Evolutionary conservation across 2,797 vertebrate species (phyloP).

Genomic region (Lacerta agilis): DNA sequence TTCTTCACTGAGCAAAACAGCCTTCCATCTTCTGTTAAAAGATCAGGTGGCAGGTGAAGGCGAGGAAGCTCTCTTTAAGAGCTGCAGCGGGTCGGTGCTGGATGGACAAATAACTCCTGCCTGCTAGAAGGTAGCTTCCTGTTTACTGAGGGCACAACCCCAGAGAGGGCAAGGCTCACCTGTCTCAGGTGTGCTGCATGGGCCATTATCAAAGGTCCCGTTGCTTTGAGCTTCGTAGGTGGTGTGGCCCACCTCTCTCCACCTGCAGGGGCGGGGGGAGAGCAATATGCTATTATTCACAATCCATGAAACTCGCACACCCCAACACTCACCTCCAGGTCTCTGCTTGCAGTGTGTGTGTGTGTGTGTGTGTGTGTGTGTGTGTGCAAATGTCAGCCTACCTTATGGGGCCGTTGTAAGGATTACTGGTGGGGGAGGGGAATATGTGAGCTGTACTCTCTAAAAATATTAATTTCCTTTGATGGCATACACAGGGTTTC

Average conservation of each 20-base stretch:
- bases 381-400: background rate
- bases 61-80: too few species aligned
- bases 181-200: constrained; percentile 87
- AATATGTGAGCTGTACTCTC: background rate
- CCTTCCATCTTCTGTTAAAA: background rate
- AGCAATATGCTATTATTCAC: background rate
- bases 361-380: too few species aligned
- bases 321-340: too few species aligned
- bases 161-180: constrained; percentile 68
- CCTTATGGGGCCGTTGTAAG: background rate
- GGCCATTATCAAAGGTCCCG: constrained; percentile 76
- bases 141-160: background rate
- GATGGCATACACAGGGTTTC: too few species aligned
- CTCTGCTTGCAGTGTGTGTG: background rate
- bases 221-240: constrained; percentile 78
- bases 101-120: background rate
- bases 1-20: background rate
- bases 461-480: background rate
- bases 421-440: background rate
- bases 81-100: accelerated
- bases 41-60: background rate
- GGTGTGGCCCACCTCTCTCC: constrained; percentile 82
- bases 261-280: constrained; percentile 73
- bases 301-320: background rate
- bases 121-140: background rate